phyloP scores from a whole-genome alignment of 2,113 vertebrate species.

The Lophius piscatorius region DNA sequence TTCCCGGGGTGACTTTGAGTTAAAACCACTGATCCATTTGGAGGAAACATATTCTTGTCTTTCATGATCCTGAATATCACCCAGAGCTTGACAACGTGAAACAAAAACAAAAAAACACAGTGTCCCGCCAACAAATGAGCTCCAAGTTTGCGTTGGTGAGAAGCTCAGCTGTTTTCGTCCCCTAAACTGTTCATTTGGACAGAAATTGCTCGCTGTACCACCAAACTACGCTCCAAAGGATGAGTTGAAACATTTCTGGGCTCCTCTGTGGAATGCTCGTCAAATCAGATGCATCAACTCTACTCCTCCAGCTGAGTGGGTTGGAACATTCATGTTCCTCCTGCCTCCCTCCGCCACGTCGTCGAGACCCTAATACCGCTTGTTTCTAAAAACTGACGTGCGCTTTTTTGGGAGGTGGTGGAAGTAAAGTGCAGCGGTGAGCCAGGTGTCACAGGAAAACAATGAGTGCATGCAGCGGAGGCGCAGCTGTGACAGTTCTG shows the following conservation, averaged over 20 bases:
- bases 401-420: conserved; percentile 11
- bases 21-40: not conserved
- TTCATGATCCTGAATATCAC: not conserved
- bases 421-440: conserved; percentile 9
- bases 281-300: conserved; percentile 11
- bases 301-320: conserved; percentile 3
- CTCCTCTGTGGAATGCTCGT: no score
- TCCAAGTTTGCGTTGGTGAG: no score
- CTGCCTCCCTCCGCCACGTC: not conserved
- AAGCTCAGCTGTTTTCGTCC: not conserved
- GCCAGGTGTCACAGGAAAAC: conserved; percentile 18
- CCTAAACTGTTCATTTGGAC: conserved; percentile 11
- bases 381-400: conserved; percentile 2
- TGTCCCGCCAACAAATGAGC: no score
- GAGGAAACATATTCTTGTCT: not conserved
- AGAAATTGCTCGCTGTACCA: conserved; percentile 3
- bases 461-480: conserved; percentile 6
- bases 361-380: not conserved
- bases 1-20: not conserved
- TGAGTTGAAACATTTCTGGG: not conserved
- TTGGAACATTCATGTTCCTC: conserved; percentile 11
- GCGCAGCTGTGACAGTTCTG: conserved; percentile 59
- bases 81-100: not conserved
- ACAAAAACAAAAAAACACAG: no score
- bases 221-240: not conserved